A percentile compares a stretch with the other conserved stretches of the same genome.
These are phyloP conservation scores for Bos indicus DNA, from an alignment of 2,113 vertebrate genomes.

Conservation along the genomic window DNA sequence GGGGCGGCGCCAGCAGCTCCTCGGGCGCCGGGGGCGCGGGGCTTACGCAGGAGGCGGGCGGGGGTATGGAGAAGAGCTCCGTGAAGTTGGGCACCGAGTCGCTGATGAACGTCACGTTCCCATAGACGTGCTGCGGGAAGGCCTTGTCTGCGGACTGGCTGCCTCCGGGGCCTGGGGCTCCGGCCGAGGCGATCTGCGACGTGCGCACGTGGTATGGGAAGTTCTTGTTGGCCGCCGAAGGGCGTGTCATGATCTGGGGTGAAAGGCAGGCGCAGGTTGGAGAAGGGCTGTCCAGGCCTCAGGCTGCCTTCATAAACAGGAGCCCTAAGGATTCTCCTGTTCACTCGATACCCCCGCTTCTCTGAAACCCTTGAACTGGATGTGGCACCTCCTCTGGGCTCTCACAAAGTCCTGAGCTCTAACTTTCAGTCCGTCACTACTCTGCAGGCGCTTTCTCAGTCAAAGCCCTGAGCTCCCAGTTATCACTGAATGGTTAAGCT, in stretches of 20 bases:
- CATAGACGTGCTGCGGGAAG: slow-evolving; percentile 93
- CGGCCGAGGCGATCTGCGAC: slow-evolving; percentile 86
- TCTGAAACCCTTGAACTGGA: not conserved
- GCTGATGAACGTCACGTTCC: slow-evolving; percentile 91
- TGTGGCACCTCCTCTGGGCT: not conserved
- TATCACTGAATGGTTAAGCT: not conserved
- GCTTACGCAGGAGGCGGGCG: slow-evolving; percentile 78
- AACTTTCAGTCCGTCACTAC: not conserved
- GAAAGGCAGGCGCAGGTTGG: not conserved
- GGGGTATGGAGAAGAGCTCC: slow-evolving; percentile 93
- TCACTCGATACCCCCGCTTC: not conserved
- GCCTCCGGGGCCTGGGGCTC: slow-evolving; percentile 30
- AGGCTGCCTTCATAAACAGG: not conserved
- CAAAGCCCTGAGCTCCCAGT: not conserved
- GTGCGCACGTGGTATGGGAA: slow-evolving; percentile 95
- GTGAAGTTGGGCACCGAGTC: slow-evolving; percentile 95
- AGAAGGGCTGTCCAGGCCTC: not conserved
- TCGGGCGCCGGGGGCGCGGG: slow-evolving; percentile 73
- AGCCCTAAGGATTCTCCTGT: not conserved
- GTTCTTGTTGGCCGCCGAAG: slow-evolving; percentile 95
- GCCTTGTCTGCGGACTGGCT: slow-evolving; percentile 74
- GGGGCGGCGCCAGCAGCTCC: slow-evolving; percentile 79
- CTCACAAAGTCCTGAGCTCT: not conserved
- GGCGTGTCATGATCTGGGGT: slow-evolving; percentile 89
- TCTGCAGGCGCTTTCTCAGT: not conserved